phyloP scores from a whole-genome alignment of 2,888 invertebrate genomes.

The Drosophila monieri region DNA sequence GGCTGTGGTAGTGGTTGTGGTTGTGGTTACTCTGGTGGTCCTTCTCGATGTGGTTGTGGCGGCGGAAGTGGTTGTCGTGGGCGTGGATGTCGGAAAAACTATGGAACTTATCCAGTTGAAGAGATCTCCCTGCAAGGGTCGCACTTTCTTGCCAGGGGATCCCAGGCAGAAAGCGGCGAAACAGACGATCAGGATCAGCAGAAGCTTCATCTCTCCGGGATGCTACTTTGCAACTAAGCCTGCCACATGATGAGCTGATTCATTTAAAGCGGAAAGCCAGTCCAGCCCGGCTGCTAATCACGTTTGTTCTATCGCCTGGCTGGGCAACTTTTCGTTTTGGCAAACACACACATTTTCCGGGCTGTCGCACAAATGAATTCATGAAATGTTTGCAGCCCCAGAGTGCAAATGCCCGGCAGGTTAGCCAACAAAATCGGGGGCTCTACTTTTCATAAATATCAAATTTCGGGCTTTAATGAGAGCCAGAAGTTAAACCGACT shows the following conservation, averaged over 20 bases:
- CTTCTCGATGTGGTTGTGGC: constrained; percentile 15
- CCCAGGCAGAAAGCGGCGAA: not conserved
- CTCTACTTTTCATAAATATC: constrained; percentile 29
- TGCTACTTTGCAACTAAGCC: constrained; percentile 28
- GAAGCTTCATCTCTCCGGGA: constrained; percentile 53
- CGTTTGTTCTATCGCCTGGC: constrained; percentile 33
- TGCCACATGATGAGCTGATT: constrained; percentile 18
- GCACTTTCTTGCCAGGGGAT: not conserved
- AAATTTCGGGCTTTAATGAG: constrained; percentile 25
- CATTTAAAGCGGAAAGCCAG: constrained; percentile 46
- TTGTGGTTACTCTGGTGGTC: not conserved
- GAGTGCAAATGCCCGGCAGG: constrained; percentile 53
- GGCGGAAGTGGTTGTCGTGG: not conserved
- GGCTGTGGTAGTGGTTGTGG: not conserved
- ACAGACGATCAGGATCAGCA: constrained; percentile 21
- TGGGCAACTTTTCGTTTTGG: constrained; percentile 53
- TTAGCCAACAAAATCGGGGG: constrained; percentile 22
- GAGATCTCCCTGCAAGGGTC: constrained; percentile 36
- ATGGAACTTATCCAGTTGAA: constrained; percentile 67
- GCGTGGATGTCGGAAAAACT: constrained; percentile 31
- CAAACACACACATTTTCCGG: constrained; percentile 52
- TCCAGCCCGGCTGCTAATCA: constrained; percentile 10
- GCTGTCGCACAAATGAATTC: constrained; percentile 63
- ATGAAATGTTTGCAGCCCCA: constrained; percentile 62
- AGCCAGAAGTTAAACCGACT: not conserved